These are phyloP conservation scores for Cordilura impudica DNA, from an alignment of 2,888 invertebrate species.

Conservation along the genomic window DNA sequence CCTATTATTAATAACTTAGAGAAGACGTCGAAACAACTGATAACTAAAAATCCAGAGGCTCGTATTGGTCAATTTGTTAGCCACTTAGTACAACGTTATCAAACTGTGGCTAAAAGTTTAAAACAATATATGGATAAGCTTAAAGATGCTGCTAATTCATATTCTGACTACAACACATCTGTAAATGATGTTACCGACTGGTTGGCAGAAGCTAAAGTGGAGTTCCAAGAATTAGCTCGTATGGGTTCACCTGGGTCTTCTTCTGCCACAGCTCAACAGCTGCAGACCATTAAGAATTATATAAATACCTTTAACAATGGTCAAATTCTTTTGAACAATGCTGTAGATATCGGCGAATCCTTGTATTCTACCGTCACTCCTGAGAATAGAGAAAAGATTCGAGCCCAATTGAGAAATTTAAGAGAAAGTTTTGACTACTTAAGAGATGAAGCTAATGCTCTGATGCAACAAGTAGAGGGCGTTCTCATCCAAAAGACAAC, in stretches of 20 bases:
- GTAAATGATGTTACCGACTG: conserved; percentile 87
- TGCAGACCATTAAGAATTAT: conserved; percentile 84
- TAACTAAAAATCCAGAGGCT: conserved; percentile 88
- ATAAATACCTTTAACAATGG: conserved; percentile 85
- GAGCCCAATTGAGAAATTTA: conserved; percentile 88
- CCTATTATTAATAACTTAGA: conserved; percentile 84
- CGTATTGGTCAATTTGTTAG: conserved; percentile 88
- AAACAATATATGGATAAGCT: conserved; percentile 85
- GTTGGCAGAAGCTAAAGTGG: conserved; percentile 86
- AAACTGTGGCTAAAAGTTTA: conserved; percentile 85
- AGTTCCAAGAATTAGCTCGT: conserved; percentile 85
- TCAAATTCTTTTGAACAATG: conserved; percentile 86
- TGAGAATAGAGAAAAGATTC: conserved; percentile 90
- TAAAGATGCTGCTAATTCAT: conserved; percentile 83
- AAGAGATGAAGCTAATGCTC: conserved; percentile 89
- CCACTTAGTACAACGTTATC: conserved; percentile 87
- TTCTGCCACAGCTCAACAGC: conserved; percentile 84
- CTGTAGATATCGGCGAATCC: conserved; percentile 92
- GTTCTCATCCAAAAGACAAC: conserved; percentile 93
- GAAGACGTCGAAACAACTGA: conserved; percentile 84
- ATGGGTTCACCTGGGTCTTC: conserved; percentile 86
- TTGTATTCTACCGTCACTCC: conserved; percentile 91
- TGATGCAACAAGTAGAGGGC: conserved; percentile 92
- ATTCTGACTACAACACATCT: conserved; percentile 83
- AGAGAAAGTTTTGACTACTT: conserved; percentile 91